A percentile compares a stretch with the other conserved stretches of the same genome.
phyloP scores from a whole-genome alignment of 1,140 invertebrate genomes.

The Drosophila lacteicornis region DNA sequence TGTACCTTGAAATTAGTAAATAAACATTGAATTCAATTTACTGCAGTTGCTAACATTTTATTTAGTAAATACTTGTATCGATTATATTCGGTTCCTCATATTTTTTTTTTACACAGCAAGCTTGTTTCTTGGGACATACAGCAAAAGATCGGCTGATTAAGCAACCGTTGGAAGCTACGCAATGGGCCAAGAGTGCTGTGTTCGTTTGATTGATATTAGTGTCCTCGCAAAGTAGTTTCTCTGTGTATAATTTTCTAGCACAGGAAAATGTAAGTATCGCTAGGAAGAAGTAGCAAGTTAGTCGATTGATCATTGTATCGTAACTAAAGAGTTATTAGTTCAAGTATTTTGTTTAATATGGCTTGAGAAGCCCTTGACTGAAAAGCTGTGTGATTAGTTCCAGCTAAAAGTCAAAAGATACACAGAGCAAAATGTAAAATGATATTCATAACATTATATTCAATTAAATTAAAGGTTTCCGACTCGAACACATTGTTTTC shows the following conservation, averaged over 20 bases:
- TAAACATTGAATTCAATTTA: too few species aligned
- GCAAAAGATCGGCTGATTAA: neutral
- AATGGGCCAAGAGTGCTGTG: neutral
- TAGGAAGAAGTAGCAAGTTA: neutral
- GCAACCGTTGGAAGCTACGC: neutral
- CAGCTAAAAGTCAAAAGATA: neutral
- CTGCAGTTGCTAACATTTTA: neutral
- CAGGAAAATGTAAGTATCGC: neutral
- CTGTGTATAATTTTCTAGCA: too few species aligned
- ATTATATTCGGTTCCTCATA: neutral
- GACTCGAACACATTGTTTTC: neutral
- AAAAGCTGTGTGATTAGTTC: neutral
- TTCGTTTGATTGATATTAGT: neutral
- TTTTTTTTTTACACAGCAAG: constrained; percentile 7
- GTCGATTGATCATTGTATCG: neutral
- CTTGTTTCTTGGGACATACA: neutral
- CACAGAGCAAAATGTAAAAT: neutral
- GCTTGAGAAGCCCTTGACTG: too few species aligned
- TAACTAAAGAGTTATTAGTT: neutral
- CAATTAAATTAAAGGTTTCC: neutral
- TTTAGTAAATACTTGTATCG: too few species aligned
- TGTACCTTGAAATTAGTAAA: neutral
- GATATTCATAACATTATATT: neutral
- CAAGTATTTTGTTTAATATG: neutral
- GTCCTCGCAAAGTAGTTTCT: neutral